Conservation (phyloP, 2,888 invertebrate species). For the Ceratothoa steindachneri region DNA sequence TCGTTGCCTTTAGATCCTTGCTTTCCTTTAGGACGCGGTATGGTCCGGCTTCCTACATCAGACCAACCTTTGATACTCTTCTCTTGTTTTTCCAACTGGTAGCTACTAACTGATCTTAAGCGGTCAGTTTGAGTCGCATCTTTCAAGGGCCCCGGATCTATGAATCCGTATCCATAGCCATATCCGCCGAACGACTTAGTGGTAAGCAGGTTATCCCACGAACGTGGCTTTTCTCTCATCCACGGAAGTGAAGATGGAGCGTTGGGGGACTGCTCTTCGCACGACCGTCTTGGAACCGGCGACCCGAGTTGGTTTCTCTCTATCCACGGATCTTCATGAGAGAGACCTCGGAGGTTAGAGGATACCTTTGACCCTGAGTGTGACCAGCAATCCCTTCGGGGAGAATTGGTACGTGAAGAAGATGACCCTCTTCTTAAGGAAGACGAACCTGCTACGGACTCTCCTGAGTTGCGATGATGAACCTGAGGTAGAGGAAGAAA, state of each 20-base stretch:
- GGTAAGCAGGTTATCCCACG: constrained; percentile 45
- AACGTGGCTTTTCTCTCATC: constrained; percentile 41
- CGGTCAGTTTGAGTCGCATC: not conserved
- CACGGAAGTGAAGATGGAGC: constrained; percentile 22
- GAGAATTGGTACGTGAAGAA: not conserved
- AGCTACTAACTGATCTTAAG: constrained; percentile 34
- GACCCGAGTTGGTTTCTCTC: not conserved
- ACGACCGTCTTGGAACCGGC: not conserved
- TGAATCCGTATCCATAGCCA: constrained; percentile 45
- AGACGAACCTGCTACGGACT: not conserved
- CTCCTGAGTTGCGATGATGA: not conserved
- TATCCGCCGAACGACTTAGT: constrained; percentile 43
- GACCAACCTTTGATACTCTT: constrained; percentile 12
- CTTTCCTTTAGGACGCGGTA: constrained; percentile 10
- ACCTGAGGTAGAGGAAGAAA: not conserved
- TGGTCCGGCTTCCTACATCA: constrained; percentile 15
- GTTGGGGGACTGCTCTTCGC: not conserved
- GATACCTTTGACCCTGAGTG: not conserved
- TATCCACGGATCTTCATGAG: not conserved
- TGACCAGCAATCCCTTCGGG: not conserved
- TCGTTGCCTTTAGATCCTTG: constrained; percentile 17
- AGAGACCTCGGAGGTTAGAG: not conserved
- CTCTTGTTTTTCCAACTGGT: constrained; percentile 24
- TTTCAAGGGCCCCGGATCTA: constrained; percentile 23
- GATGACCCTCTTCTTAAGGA: not conserved